Evolutionary conservation across 2,888 invertebrate genomes (phyloP).

Genomic region (Troides oblongomaculatus): DNA sequence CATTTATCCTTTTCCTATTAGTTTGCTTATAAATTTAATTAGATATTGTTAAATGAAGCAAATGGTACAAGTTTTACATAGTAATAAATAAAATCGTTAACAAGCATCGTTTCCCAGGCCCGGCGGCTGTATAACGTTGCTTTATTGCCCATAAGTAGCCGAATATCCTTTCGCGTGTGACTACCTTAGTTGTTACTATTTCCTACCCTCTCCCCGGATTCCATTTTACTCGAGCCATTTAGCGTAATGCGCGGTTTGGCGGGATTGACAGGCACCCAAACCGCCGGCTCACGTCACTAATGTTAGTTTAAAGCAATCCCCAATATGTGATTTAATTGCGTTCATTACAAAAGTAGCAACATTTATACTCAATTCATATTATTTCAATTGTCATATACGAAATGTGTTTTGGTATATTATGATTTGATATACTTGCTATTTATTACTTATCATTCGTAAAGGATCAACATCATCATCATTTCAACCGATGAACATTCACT

Average conservation of each 20-base stretch:
- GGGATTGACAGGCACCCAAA: conserved; percentile 65
- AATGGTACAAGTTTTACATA: not conserved
- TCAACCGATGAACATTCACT: too few relatives aligned
- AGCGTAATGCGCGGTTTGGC: conserved; percentile 75
- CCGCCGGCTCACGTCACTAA: conserved; percentile 51
- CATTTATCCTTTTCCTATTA: not conserved
- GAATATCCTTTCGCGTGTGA: conserved; percentile 50
- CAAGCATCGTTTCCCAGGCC: conserved; percentile 63
- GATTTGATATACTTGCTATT: too few relatives aligned
- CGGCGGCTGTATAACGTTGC: conserved; percentile 55
- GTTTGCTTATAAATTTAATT: not conserved
- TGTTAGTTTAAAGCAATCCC: conserved; percentile 57
- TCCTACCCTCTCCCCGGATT: conserved; percentile 55
- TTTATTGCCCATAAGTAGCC: conserved; percentile 73
- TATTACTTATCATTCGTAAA: too few relatives aligned
- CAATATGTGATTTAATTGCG: conserved; percentile 58
- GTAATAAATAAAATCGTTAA: conserved; percentile 36
- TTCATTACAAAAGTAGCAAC: conserved; percentile 2
- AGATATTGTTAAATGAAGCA: not conserved
- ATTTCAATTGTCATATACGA: not conserved
- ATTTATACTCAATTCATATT: not conserved
- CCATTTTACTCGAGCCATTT: conserved; percentile 73
- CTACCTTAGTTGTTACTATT: conserved; percentile 62
- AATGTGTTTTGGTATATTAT: too few relatives aligned
- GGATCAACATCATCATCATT: too few relatives aligned